These are phyloP conservation scores for Paratilapia polleni DNA, from an alignment of 2,113 vertebrate genomes.

Conservation along the genomic window DNA sequence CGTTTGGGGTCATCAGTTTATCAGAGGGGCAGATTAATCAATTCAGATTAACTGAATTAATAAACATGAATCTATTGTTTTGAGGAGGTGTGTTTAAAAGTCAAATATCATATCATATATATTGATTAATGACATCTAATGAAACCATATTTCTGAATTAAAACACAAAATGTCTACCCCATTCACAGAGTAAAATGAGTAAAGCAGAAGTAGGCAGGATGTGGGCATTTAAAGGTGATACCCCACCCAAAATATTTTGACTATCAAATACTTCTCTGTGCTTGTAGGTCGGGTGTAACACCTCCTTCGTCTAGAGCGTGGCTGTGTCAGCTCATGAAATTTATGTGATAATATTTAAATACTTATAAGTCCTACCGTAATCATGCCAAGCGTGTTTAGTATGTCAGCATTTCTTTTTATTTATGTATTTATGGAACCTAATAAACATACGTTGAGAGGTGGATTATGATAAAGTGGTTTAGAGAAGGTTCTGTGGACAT, in stretches of 20 bases:
- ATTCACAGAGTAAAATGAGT: not conserved
- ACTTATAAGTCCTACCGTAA: not conserved
- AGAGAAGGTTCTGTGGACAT: not conserved
- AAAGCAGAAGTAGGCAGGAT: not conserved
- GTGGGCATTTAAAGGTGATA: slow-evolving; percentile 4
- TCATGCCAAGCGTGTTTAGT: not conserved
- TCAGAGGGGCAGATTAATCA: accelerated
- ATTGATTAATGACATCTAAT: not conserved
- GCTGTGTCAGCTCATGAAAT: not conserved
- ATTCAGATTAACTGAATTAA: not conserved
- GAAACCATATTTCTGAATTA: not conserved
- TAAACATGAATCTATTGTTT: not conserved
- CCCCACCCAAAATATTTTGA: slow-evolving; percentile 3
- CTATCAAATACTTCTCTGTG: not conserved
- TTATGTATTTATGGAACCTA: not conserved
- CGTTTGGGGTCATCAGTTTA: not conserved
- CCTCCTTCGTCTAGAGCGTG: not conserved
- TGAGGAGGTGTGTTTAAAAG: not conserved
- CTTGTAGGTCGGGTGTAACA: not conserved
- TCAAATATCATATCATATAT: not conserved
- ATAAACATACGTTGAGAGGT: not conserved
- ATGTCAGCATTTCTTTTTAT: not conserved
- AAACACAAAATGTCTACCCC: not conserved
- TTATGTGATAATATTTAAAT: not conserved
- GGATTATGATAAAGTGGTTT: not conserved